Conservation (phyloP, 2,113 vertebrate genomes). For the Datnioides undecimradiatus region DNA sequence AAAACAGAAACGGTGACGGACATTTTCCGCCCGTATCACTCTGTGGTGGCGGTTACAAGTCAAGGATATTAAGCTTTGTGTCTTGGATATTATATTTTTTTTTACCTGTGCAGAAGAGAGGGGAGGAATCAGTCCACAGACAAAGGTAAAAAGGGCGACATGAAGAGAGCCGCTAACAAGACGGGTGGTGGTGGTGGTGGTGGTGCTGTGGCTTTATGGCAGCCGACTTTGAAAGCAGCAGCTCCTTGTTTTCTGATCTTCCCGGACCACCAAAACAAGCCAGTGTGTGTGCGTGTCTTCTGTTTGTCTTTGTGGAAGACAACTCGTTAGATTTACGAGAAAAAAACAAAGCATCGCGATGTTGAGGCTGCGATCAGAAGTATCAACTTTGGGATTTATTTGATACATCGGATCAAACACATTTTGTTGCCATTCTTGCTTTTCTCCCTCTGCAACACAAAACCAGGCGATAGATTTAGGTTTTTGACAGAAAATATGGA, state of each 20-base stretch:
- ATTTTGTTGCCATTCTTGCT: slow-evolving; percentile 3
- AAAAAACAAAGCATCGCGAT: slow-evolving; percentile 20
- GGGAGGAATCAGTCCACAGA: slow-evolving; percentile 70
- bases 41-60: slow-evolving; percentile 40
- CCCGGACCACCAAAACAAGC: slow-evolving; percentile 55
- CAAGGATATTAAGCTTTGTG: slow-evolving; percentile 62
- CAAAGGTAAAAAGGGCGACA: slow-evolving; percentile 80
- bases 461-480: not conserved
- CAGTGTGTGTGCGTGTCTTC: slow-evolving; percentile 22
- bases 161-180: slow-evolving; percentile 72
- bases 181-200: slow-evolving; percentile 51
- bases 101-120: slow-evolving; percentile 60
- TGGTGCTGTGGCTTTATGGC: slow-evolving; percentile 64
- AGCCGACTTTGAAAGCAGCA: slow-evolving; percentile 69
- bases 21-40: slow-evolving; percentile 33
- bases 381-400: slow-evolving; percentile 61
- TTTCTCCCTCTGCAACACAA: not conserved
- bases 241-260: slow-evolving; percentile 65
- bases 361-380: slow-evolving; percentile 39
- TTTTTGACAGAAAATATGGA: not conserved
- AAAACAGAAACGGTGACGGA: slow-evolving; percentile 29
- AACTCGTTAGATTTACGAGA: slow-evolving; percentile 51
- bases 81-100: slow-evolving; percentile 66
- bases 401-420: slow-evolving; percentile 17
- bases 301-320: slow-evolving; percentile 27